Conservation (phyloP, 2,113 vertebrate species). For the Dicrurus megarhynchus region DNA sequence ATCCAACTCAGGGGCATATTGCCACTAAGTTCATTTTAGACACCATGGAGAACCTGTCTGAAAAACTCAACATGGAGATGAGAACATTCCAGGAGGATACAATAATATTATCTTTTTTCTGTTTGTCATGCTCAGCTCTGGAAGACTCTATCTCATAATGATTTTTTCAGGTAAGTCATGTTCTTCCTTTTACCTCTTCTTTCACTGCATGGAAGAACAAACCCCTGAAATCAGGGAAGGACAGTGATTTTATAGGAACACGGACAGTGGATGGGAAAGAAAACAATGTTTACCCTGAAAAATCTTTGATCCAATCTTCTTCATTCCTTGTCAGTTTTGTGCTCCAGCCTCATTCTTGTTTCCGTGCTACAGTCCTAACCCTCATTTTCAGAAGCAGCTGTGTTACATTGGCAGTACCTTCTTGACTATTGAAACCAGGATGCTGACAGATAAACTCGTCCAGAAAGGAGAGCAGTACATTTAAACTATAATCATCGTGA, state of each 20-base stretch:
- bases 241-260: not conserved
- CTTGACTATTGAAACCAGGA: not conserved
- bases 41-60: not conserved
- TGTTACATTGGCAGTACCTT: not conserved
- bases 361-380: not conserved
- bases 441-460: not conserved
- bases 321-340: not conserved
- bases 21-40: not conserved
- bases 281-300: not conserved
- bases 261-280: not conserved
- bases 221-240: not conserved
- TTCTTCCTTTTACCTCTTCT: not conserved
- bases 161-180: not conserved
- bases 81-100: not conserved
- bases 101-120: not conserved
- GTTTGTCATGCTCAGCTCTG: not conserved
- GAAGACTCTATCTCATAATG: not conserved
- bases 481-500: not conserved
- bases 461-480: not conserved
- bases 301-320: not conserved
- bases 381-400: not conserved
- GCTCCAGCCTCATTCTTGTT: not conserved
- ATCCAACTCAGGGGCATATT: not conserved
- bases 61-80: not conserved
- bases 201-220: not conserved